Conservation (phyloP, 1,140 invertebrate genomes). For the Brachionus calyciflorus region DNA sequence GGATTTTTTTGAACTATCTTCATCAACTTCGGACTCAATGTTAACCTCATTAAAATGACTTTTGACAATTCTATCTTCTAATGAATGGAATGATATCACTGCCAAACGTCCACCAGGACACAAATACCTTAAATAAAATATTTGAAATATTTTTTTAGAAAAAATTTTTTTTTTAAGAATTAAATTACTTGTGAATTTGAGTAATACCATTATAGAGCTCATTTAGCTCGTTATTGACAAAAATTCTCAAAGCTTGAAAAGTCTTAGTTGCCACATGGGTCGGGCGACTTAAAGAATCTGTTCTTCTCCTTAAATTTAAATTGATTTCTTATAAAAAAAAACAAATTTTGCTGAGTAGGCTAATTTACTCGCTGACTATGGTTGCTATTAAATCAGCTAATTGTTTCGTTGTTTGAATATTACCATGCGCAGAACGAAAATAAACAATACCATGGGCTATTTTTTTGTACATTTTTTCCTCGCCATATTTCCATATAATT, state of each 20-base stretch:
- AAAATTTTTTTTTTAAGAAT: background rate
- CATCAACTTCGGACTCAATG: background rate
- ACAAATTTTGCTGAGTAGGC: no score
- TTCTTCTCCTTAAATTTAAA: background rate
- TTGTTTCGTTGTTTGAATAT: slow-evolving; percentile 76
- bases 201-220: slow-evolving; percentile 85
- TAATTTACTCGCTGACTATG: slow-evolving; percentile 63
- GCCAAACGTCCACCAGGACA: slow-evolving; percentile 75
- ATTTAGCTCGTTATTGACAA: slow-evolving; percentile 94
- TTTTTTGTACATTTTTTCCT: slow-evolving; percentile 80
- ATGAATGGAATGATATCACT: slow-evolving; percentile 82
- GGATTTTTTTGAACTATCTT: background rate
- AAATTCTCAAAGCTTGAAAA: slow-evolving; percentile 89
- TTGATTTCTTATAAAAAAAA: slow-evolving; percentile 33
- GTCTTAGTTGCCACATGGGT: slow-evolving; percentile 82
- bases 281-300: slow-evolving; percentile 72
- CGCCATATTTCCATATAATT: slow-evolving; percentile 83
- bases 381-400: slow-evolving; percentile 74
- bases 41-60: slow-evolving; percentile 74
- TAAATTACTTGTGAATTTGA: slow-evolving; percentile 68
- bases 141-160: background rate
- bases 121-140: slow-evolving; percentile 59
- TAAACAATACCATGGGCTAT: slow-evolving; percentile 84
- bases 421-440: slow-evolving; percentile 73
- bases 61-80: slow-evolving; percentile 93